Conservation (phyloP, 2,113 vertebrate genomes). For the Oplegnathus fasciatus region DNA sequence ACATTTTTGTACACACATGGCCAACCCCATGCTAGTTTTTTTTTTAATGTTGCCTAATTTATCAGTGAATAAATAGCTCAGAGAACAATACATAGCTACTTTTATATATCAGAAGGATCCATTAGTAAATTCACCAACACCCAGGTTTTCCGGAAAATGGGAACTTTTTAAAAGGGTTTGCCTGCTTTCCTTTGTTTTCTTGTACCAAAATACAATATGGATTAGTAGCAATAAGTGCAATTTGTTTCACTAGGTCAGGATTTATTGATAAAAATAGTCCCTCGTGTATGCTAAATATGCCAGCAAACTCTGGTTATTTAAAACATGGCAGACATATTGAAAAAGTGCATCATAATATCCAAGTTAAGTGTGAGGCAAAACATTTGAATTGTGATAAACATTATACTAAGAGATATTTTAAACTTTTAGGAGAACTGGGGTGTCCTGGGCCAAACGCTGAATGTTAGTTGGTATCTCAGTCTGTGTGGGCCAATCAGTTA, state of each 20-base stretch:
- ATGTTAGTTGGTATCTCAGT: conserved; percentile 23
- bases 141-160: neutral
- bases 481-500: conserved; percentile 20
- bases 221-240: neutral
- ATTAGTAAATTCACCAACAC: neutral
- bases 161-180: neutral
- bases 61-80: neutral
- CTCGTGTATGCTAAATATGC: neutral
- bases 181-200: neutral
- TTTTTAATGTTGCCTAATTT: neutral
- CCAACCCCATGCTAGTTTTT: neutral
- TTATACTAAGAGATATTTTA: neutral
- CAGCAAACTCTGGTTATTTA: neutral
- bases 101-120: neutral
- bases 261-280: neutral
- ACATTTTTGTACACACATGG: neutral
- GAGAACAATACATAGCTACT: neutral
- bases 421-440: conserved; percentile 7
- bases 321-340: neutral
- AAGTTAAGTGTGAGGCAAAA: conserved; percentile 15
- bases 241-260: neutral
- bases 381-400: neutral
- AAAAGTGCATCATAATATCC: neutral
- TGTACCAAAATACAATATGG: neutral
- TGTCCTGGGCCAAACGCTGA: conserved; percentile 16